These are phyloP conservation scores for Junonia oenone DNA, from an alignment of 2,888 invertebrate genomes.

Conservation along the genomic window DNA sequence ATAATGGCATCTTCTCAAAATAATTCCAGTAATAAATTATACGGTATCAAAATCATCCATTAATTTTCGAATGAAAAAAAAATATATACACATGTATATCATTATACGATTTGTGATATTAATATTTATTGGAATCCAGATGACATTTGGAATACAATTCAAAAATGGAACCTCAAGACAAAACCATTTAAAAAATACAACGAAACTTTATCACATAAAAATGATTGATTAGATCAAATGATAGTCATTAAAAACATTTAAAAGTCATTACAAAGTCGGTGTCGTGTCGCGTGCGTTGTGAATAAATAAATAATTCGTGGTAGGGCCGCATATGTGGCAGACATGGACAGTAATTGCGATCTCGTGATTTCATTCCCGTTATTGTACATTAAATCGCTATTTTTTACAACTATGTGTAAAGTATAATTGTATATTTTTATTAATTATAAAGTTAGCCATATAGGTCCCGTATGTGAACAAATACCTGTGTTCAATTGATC, in stretches of 20 bases:
- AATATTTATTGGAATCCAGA: too few species aligned
- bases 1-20: too few species aligned
- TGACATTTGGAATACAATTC: too few species aligned
- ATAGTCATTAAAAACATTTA: conserved; percentile 34
- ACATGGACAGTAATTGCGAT: conserved; percentile 32
- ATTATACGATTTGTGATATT: too few species aligned
- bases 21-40: too few species aligned
- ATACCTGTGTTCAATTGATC: too few species aligned
- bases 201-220: background rate
- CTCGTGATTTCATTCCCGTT: conserved; percentile 25
- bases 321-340: conserved; percentile 30
- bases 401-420: background rate
- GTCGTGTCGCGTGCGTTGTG: conserved; percentile 30
- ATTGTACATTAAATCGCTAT: background rate
- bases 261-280: conserved; percentile 31
- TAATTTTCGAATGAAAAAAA: too few species aligned
- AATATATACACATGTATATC: too few species aligned
- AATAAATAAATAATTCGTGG: conserved; percentile 31
- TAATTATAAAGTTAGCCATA: too few species aligned
- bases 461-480: too few species aligned
- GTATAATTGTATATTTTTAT: background rate
- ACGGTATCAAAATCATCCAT: too few species aligned
- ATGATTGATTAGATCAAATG: conserved; percentile 7
- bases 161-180: too few species aligned
- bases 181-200: background rate